Conservation (phyloP, 64 coral and sea anemone genomes). For the Montipora sp. region DNA sequence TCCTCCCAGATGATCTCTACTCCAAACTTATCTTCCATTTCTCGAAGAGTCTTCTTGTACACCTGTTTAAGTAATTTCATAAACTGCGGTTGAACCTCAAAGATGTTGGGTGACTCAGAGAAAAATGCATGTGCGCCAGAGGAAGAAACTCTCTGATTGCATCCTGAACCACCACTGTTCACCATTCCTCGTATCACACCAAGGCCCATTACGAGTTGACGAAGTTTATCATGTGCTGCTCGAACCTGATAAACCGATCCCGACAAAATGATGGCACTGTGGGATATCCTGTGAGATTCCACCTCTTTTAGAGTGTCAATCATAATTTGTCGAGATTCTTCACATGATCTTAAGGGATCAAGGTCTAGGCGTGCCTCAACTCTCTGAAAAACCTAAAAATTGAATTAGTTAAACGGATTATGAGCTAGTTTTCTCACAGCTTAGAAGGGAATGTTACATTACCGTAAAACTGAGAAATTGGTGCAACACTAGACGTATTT, state of each 20-base stretch:
- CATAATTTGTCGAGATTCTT: not conserved
- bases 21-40: not conserved
- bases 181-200: too few species aligned
- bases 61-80: constrained; percentile 13
- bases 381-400: constrained; percentile 23
- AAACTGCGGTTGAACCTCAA: constrained; percentile 37
- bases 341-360: not conserved
- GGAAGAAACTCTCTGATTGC: not conserved
- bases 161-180: not conserved
- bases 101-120: not conserved
- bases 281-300: not conserved
- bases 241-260: constrained; percentile 41
- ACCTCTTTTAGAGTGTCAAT: not conserved
- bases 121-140: not conserved
- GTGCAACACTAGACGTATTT: too few species aligned
- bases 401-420: not conserved
- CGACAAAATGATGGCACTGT: not conserved
- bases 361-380: constrained; percentile 21
- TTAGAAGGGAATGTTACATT: too few species aligned
- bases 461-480: too few species aligned
- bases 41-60: not conserved
- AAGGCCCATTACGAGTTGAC: not conserved
- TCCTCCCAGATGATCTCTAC: constrained; percentile 22
- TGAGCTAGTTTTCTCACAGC: too few species aligned
- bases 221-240: not conserved